Base-by-base conservation (phyloP, 1,140 invertebrate species). In the Spodoptera frugiperda region DNA sequence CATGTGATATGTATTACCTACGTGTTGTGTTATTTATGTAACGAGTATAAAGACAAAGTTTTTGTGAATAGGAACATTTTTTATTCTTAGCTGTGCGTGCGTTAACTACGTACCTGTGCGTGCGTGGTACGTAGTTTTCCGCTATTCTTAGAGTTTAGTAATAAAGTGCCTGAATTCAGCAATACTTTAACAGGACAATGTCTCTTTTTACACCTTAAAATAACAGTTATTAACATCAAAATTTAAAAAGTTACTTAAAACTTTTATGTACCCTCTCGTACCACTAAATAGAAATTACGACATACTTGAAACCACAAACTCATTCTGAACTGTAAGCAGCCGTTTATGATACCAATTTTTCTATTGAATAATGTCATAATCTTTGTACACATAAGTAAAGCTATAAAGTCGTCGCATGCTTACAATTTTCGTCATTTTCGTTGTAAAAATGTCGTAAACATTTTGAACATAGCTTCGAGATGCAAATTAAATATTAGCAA, bases 101-200 rank as follows among this genome's bases (percentile, higher is more conserved):
- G 53, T 72, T 72, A 76, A 76, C 61, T 59, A 76, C 78, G 74
- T 79, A 70, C 78, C 74, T 59, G 78, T 72, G 73, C 78, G 78
- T 73, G 74, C 78, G 54, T 72, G 74, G 74, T 67, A 79, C 73
- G 53, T 68, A 70, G 49, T 70, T 79, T 79, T 72, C n/a, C 21
- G 25, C 65, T 79, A 72, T 79, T 72, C 57, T 76, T 76, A 71
- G 49, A 73, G 25, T 73, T 73, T 9, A 72, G 12, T 8, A 48
- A 25, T 21, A 57, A 55, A 44, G 51, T 72, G n/a, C 10, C 68
- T 9, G 25, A 72, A 54, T 55, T 39, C 49, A 44, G 3, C 3
- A 71, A 44, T 55, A 44, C 3, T n/a, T 10, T 30, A 30, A 57
- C 15, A 5, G 6, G 14, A 33, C 9, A 9, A 14, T 30, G n/a